Evolutionary conservation across 2,113 vertebrate genomes (phyloP).

Genomic region (Kryptolebias marmoratus): DNA sequence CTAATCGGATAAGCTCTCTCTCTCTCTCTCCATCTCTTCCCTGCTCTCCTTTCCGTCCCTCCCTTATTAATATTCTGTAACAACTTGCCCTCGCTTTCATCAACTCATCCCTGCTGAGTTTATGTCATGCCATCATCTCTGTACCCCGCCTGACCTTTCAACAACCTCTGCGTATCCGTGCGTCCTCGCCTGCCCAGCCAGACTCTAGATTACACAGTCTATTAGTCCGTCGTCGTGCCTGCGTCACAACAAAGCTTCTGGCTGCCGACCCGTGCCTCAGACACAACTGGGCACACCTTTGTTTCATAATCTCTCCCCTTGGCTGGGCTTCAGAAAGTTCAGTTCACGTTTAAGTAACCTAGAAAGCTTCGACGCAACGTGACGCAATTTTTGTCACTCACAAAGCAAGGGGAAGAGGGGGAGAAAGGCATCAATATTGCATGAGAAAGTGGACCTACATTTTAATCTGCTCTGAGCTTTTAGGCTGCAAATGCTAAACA

Average conservation of each 20-base stretch:
- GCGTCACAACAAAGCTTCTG: slow-evolving; percentile 51
- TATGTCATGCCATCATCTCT: slow-evolving; percentile 1
- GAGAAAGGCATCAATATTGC: no score
- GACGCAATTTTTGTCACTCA: no score
- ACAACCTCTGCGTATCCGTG: slow-evolving; percentile 1
- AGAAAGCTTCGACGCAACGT: not conserved
- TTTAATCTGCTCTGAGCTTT: no score
- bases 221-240: slow-evolving; percentile 43
- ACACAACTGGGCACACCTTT: slow-evolving; percentile 32
- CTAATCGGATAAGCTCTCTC: slow-evolving; percentile 40
- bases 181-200: slow-evolving; percentile 5
- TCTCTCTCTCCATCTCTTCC: no score
- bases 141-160: slow-evolving; percentile 20
- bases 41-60: no score
- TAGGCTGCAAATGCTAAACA: no score
- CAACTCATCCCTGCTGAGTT: slow-evolving; percentile 20
- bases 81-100: slow-evolving; percentile 6
- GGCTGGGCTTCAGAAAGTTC: slow-evolving; percentile 11
- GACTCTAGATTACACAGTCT: slow-evolving; percentile 39
- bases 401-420: no score
- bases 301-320: slow-evolving; percentile 32
- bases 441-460: no score
- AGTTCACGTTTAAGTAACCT: not conserved
- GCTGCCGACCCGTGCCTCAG: slow-evolving; percentile 26
- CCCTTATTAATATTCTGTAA: slow-evolving; percentile 48